phyloP scores from a whole-genome alignment of 2,797 vertebrate genomes.

The Lagorchestes hirsutus region DNA sequence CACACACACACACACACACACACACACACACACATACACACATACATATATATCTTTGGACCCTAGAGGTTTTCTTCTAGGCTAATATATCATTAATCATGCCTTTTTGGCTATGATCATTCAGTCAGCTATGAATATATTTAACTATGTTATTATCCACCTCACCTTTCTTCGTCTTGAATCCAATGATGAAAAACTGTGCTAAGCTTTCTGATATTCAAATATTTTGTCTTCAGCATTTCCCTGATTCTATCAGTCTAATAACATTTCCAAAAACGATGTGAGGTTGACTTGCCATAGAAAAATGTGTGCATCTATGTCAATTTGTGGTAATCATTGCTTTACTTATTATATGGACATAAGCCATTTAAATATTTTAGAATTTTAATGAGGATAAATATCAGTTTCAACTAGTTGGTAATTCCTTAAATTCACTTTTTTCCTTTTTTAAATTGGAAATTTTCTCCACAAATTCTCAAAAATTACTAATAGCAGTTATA shows the following conservation, averaged over 20 bases:
- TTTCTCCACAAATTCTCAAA: constrained; percentile 1
- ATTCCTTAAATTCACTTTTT: not conserved
- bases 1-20: no score
- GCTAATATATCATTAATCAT: not conserved
- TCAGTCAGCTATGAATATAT: not conserved
- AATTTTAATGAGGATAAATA: not conserved
- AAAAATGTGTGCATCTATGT: not conserved
- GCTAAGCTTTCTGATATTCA: not conserved
- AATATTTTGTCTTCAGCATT: not conserved
- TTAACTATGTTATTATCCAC: not conserved
- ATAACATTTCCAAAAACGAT: not conserved
- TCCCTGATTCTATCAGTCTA: not conserved
- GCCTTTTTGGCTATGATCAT: not conserved
- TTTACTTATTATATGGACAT: not conserved
- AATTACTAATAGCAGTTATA: not conserved
- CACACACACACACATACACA: no score
- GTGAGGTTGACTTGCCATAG: not conserved
- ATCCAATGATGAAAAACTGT: not conserved
- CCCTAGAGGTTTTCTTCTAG: not conserved
- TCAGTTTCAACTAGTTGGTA: not conserved
- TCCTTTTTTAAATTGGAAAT: not conserved
- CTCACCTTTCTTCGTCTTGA: not conserved
- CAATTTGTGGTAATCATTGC: not conserved
- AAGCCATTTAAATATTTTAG: not conserved
- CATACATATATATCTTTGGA: not conserved